Evolutionary conservation across 2,113 vertebrate species (phyloP), one percentile per base, ranked within the genome.

Genomic region (Channa argus): DNA sequence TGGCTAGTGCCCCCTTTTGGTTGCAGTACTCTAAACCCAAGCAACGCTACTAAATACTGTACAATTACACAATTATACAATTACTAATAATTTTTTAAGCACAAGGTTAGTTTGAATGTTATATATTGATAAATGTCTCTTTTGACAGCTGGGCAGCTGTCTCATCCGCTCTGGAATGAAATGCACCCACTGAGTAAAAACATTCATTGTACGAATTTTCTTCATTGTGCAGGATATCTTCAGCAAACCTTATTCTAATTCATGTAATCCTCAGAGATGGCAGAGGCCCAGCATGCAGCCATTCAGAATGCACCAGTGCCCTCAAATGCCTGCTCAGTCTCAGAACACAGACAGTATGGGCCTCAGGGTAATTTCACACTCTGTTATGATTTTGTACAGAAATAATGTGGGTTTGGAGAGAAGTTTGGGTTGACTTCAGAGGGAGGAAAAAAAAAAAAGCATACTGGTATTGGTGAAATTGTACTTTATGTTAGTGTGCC

Each of bases 341-440:
- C 87, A 79, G 75, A 88, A 82, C 73, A 86, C 80, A 88, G 86
- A 87, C 83, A 91, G 72, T 66, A 71, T 77, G 72, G 80, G 82
- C 82, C 87, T 85, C 49, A 4, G 85, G 86, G 83, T 88, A 87
- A 89, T 93, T 92, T 92, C 85, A 91, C 88, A 92, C 87, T 84
- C 82, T 71, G 80, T 92, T 92, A 90, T 85, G 75, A 88, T 87
- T 91, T 86, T 84, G 81, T 75, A 77, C 74, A 73, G 82, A 85
- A 89, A 82, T 84, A 85, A 79, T 71, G 79, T 71, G 63, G 49
- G 61, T 76, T 85, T 73, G 41, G 67, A 82, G 50, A 67, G 51
- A 82, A 80, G 83, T 88, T 74, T 5, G 12, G 68, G 63, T 82
- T 83, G 69, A 77, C 74, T 85, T 79, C 53, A 75, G 65, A 87